Conservation (phyloP, 2,888 invertebrate genomes). For the Yponomeuta malinellus region DNA sequence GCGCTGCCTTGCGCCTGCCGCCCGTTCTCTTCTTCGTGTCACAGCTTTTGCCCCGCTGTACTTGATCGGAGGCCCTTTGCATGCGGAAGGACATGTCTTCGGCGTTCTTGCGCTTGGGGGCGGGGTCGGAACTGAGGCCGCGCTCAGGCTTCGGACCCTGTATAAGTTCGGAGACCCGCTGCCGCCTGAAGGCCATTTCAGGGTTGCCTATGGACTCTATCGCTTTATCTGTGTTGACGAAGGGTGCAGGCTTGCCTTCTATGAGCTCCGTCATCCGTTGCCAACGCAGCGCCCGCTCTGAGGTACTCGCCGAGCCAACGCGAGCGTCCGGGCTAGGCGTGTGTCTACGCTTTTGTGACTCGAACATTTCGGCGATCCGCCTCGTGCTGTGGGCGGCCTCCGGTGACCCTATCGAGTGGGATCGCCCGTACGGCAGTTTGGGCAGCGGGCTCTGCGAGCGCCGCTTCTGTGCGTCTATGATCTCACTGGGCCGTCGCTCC, state of each 20-base stretch:
- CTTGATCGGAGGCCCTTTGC: conserved; percentile 83
- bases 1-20: conserved; percentile 49
- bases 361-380: conserved; percentile 54
- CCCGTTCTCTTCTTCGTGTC: conserved; percentile 42
- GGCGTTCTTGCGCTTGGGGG: conserved; percentile 37
- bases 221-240: conserved; percentile 33
- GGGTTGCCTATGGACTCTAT: conserved; percentile 48
- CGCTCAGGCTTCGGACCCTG: conserved; percentile 21
- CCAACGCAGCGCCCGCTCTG: conserved; percentile 48
- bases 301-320: conserved; percentile 40
- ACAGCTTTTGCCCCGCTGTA: conserved; percentile 81
- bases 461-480: conserved; percentile 31
- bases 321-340: conserved; percentile 48
- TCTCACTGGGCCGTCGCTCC: conserved; percentile 41
- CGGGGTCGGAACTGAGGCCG: conserved; percentile 27
- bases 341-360: conserved; percentile 43
- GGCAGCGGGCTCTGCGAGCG: conserved; percentile 41
- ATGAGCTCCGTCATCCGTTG: conserved; percentile 57
- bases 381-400: conserved; percentile 42
- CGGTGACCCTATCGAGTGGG: conserved; percentile 46
- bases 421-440: conserved; percentile 32
- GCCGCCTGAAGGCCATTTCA: conserved; percentile 52
- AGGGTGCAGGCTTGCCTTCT: conserved; percentile 51
- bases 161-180: conserved; percentile 50
- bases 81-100: conserved; percentile 75